Conservation (phyloP, 2,797 vertebrate genomes). For the Chromobotia macracanthus region DNA sequence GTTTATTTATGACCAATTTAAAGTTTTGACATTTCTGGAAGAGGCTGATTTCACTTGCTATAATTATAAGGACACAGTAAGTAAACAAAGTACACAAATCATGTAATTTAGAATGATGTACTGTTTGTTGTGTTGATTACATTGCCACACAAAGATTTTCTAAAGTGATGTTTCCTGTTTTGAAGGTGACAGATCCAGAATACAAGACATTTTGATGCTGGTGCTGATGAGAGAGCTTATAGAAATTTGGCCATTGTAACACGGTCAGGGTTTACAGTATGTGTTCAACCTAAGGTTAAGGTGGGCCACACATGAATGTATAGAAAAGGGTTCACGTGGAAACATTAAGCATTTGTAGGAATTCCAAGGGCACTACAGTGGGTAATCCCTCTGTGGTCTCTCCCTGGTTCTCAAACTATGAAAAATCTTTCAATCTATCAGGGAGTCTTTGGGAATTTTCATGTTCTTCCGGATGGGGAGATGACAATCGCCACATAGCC, state of each 20-base stretch:
- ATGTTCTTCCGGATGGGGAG: constrained; percentile 10
- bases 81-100: neutral
- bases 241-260: neutral
- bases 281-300: constrained; percentile 33
- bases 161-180: neutral
- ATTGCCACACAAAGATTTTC: no score
- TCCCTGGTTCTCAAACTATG: neutral
- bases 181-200: neutral
- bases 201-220: neutral
- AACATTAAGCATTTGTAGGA: constrained; percentile 10
- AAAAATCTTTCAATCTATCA: constrained; percentile 37
- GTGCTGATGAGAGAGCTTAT: neutral
- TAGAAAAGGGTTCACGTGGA: constrained; percentile 18
- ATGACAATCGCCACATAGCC: constrained; percentile 32
- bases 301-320: constrained; percentile 9
- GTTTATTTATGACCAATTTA: neutral
- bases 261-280: constrained; percentile 23
- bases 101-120: no score
- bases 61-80: neutral
- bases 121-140: no score
- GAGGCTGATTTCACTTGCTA: neutral
- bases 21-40: neutral
- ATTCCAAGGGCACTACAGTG: constrained; percentile 32
- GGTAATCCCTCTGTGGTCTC: constrained; percentile 26
- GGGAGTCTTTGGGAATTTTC: constrained; percentile 27